Evolutionary conservation across 1,140 invertebrate species (phyloP), one percentile per base, ranked within the genome.

Genomic region (Papilio helenus): DNA sequence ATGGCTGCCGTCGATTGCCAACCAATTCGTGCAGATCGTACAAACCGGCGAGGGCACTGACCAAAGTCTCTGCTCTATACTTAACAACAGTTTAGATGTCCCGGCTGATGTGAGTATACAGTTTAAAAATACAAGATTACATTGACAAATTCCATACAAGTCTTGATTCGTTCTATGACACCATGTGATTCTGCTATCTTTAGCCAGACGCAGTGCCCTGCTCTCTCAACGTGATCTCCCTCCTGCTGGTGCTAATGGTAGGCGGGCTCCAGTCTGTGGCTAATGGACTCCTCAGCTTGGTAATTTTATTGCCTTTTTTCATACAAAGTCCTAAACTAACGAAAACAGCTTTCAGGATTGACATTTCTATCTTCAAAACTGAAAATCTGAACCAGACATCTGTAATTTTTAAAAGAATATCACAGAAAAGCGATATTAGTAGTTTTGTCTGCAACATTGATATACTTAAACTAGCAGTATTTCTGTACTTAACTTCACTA

Each of bases 1-100:
- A 1, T 94, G 92, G 91, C 76, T 93, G 14, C 92, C 92, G 12
- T 90, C 87, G 0, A 90, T 94, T 8, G 81, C 88, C 0, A 87
- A 92, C 55, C 86, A 91, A 72, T 89, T 92, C 42, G 83, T 93
- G 10, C 61, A 86, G 2, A 86, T 89, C 12, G 39, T 92, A 26
- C 73, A 91, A 7, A 87, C 87, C 0, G 91, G 90, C 3, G 85
- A 89, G 49, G 86, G 85, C 8, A 79, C 77, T 0, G 80, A 92
- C 55, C 81, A 88, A n/a, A 90, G 84, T 2, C 80, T 93, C 4
- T 93, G 92, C 73, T 85, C 82, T 2, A 85, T 94, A n/a, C 58
- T 61, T 26, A 61, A 12, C 58, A 26, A 61, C 58, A 61, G 20
- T 16, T 3, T 61, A 14, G 58, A 61, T 5, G 23, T 10, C 14